Evolutionary conservation across 2,113 vertebrate species (phyloP).

Genomic region (Noctilio leporinus): DNA sequence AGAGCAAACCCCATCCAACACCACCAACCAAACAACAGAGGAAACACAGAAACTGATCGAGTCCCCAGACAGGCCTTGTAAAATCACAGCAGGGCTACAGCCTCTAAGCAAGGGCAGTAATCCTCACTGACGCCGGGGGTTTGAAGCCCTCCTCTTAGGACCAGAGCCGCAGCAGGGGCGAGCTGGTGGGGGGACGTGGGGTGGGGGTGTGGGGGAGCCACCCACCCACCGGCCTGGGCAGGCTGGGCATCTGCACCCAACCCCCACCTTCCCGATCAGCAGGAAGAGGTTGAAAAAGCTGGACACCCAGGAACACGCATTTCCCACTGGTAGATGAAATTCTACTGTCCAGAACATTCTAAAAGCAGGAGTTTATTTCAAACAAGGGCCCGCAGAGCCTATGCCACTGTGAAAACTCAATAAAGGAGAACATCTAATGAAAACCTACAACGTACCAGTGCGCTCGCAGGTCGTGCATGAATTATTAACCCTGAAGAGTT

Average conservation of each 20-base stretch:
- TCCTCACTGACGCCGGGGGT: not conserved
- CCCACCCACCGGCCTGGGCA: not conserved
- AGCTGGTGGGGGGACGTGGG: not conserved
- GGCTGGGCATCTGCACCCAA: not conserved
- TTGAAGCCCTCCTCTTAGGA: not conserved
- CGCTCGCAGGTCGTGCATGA: constrained; percentile 55
- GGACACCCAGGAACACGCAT: not conserved
- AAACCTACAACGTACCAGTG: constrained; percentile 47
- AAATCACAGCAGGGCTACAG: not conserved
- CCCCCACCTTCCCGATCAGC: not conserved
- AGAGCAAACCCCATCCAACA: not conserved
- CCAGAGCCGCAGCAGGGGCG: not conserved
- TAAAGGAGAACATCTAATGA: constrained; percentile 66
- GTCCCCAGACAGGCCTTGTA: not conserved
- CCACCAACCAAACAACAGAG: too few relatives aligned
- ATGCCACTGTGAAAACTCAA: constrained; percentile 62
- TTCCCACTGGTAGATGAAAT: constrained; percentile 58
- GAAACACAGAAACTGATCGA: not conserved
- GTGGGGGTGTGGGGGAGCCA: not conserved
- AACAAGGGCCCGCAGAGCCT: constrained; percentile 38
- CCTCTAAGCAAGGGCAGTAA: not conserved
- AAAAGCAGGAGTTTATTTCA: constrained; percentile 61
- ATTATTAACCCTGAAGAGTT: constrained; percentile 69
- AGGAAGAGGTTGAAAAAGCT: constrained; percentile 46
- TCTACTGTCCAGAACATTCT: constrained; percentile 59